Evolutionary conservation across 2,797 vertebrate species (phyloP).

Genomic region (Pantherophis vulpinus): DNA sequence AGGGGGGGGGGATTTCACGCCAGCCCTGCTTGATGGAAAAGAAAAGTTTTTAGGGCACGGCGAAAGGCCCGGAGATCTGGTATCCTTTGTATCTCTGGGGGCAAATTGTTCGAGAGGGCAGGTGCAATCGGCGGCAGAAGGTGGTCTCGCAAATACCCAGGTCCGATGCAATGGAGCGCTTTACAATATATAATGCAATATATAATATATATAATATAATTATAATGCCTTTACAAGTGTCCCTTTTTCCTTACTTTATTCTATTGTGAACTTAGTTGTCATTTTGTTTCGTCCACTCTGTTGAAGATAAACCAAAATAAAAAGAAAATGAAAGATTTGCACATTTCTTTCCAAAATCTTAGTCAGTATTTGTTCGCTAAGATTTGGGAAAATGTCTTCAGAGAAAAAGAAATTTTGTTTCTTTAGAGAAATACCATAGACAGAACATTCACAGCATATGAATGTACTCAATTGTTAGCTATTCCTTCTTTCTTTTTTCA

Average conservation of each 20-base stretch:
- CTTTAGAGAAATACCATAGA: not conserved
- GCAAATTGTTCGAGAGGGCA: no score
- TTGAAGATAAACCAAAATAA: not conserved
- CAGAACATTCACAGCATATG: not conserved
- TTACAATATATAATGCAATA: no score
- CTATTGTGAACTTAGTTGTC: not conserved
- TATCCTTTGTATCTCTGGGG: no score
- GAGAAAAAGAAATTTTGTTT: not conserved
- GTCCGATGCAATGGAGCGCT: no score
- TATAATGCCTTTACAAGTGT: not conserved
- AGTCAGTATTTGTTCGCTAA: not conserved
- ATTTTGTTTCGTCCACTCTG: not conserved
- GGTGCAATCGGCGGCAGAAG: no score
- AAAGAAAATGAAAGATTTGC: not conserved
- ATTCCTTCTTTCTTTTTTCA: not conserved
- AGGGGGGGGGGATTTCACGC: no score
- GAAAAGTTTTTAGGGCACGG: no score
- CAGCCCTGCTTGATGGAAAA: no score
- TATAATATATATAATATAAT: no score
- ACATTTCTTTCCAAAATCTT: not conserved
- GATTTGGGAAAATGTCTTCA: not conserved
- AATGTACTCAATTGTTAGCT: not conserved
- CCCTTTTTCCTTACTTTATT: not conserved
- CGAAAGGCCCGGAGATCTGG: no score
- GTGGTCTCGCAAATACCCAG: no score